Percentiles rank a stretch among this genome's conserved stretches.
Conservation (phyloP, 1,140 invertebrate genomes). For the Lutraria rhynchaena region DNA sequence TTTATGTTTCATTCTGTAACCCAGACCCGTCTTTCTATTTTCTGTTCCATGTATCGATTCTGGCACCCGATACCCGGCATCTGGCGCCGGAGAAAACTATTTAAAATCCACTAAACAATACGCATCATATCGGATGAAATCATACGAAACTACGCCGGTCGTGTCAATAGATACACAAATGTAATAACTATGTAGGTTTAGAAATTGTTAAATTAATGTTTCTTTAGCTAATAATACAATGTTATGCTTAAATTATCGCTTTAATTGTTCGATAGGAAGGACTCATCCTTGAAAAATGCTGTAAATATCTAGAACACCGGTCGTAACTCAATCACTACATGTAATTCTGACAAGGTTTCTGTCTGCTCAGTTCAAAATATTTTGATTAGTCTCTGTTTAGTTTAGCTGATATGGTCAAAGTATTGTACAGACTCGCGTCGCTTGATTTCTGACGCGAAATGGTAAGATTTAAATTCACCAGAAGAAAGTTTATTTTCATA, state of each 20-base stretch:
- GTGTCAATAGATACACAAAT: slow-evolving; percentile 3
- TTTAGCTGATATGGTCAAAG: too few relatives aligned
- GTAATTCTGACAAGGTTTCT: too few relatives aligned
- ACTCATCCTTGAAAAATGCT: slow-evolving; percentile 42
- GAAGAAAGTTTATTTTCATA: slow-evolving; percentile 41
- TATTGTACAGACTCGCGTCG: not conserved
- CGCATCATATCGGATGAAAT: slow-evolving; percentile 3
- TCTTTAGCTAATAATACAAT: too few relatives aligned
- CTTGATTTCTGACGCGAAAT: slow-evolving; percentile 29
- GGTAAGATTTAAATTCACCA: slow-evolving; percentile 20
- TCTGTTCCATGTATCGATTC: not conserved
- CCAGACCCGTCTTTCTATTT: too few relatives aligned
- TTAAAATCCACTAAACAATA: slow-evolving; percentile 20
- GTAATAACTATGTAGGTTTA: too few relatives aligned
- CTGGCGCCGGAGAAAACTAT: slow-evolving; percentile 18
- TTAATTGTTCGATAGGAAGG: slow-evolving; percentile 19
- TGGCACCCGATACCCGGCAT: slow-evolving; percentile 23
- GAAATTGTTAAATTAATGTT: too few relatives aligned
- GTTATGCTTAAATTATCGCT: slow-evolving; percentile 10
- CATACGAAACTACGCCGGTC: slow-evolving; percentile 12
- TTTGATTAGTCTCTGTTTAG: too few relatives aligned
- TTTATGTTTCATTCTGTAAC: too few relatives aligned
- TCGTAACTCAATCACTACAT: too few relatives aligned
- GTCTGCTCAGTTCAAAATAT: too few relatives aligned
- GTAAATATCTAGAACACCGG: not conserved